phyloP scores from a whole-genome alignment of 2,888 invertebrate genomes.

The Palloptera scutellata region DNA sequence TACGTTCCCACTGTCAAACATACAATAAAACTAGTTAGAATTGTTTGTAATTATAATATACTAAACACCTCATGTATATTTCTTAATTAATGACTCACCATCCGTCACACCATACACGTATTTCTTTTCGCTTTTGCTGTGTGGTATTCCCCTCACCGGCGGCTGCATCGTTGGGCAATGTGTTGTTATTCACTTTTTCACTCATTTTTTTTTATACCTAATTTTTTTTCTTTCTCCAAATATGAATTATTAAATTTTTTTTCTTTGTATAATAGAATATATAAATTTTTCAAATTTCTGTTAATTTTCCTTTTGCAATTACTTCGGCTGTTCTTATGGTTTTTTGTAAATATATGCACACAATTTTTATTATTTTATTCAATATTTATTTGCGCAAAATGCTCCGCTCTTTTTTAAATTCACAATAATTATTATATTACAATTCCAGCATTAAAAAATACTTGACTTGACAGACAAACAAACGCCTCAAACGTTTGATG shows the following conservation, averaged over 20 bases:
- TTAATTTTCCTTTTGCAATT: constrained; percentile 9
- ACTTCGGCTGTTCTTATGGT: constrained; percentile 8
- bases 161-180: constrained; percentile 15
- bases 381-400: constrained; percentile 18
- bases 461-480: too few relatives aligned
- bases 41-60: too few relatives aligned
- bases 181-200: constrained; percentile 36
- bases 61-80: neutral
- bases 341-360: constrained; percentile 4
- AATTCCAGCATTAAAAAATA: too few relatives aligned
- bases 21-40: too few relatives aligned
- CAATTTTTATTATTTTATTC: neutral
- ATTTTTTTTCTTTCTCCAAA: constrained; percentile 14
- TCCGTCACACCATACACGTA: constrained; percentile 47
- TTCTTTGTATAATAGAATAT: constrained; percentile 13
- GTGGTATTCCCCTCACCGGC: constrained; percentile 12
- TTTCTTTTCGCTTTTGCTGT: constrained; percentile 34
- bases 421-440: too few relatives aligned
- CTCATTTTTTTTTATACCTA: constrained; percentile 37
- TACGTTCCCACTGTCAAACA: too few relatives aligned
- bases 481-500: too few relatives aligned
- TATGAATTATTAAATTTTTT: constrained; percentile 6
- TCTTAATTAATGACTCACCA: constrained; percentile 41
- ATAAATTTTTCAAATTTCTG: constrained; percentile 1
- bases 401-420: neutral